Evolutionary conservation across 2,888 invertebrate genomes (phyloP).

Genomic region (Autographa pulchrina): DNA sequence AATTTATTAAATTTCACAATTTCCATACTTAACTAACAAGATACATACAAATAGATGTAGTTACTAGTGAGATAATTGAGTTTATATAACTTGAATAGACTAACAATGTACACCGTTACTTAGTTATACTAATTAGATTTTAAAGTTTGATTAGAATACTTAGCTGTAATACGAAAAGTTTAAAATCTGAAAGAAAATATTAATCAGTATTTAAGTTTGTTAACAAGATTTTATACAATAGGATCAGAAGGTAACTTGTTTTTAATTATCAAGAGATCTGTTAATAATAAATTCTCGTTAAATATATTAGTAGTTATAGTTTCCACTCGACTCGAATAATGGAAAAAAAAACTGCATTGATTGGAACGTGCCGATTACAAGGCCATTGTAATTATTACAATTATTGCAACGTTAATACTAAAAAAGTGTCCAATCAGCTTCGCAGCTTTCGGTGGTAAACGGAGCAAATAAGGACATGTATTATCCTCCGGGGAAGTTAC

Average conservation of each 20-base stretch:
- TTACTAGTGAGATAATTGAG: slow-evolving; percentile 45
- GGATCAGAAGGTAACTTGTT: slow-evolving; percentile 57
- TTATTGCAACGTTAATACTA: slow-evolving; percentile 26
- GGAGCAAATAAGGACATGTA: slow-evolving; percentile 38
- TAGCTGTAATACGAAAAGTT: slow-evolving; percentile 43
- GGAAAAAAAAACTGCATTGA: not conserved
- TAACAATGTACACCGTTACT: slow-evolving; percentile 54
- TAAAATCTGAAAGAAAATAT: slow-evolving; percentile 28
- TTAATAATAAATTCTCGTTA: slow-evolving; percentile 1
- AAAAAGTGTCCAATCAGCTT: slow-evolving; percentile 55
- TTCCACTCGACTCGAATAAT: not conserved
- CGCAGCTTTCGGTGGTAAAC: slow-evolving; percentile 65
- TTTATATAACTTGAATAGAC: slow-evolving; percentile 54
- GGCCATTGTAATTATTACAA: slow-evolving; percentile 10
- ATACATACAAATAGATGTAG: slow-evolving; percentile 54
- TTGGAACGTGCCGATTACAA: not conserved
- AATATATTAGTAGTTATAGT: not conserved
- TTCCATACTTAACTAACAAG: slow-evolving; percentile 41
- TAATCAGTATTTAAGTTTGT: slow-evolving; percentile 40
- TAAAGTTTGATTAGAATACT: slow-evolving; percentile 46
- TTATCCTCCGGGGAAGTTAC: slow-evolving; percentile 20
- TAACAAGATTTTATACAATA: slow-evolving; percentile 46
- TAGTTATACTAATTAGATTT: slow-evolving; percentile 54
- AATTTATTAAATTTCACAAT: slow-evolving; percentile 46
- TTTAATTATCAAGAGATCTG: slow-evolving; percentile 35